Evolutionary conservation across 2,113 vertebrate species (phyloP).

Genomic region (Turnix velox): DNA sequence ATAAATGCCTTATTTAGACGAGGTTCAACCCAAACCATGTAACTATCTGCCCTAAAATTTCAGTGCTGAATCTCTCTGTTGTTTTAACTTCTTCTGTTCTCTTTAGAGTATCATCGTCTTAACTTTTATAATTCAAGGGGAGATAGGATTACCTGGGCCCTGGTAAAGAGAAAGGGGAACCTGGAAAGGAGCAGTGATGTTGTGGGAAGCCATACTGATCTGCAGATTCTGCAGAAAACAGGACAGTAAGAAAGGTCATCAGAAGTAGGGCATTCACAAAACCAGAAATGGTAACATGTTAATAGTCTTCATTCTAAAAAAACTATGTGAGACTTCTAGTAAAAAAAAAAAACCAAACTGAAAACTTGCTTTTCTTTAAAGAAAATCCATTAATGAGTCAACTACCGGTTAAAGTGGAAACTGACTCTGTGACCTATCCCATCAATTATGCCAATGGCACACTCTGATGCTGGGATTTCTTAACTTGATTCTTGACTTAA

Average conservation of each 20-base stretch:
- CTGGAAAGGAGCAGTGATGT: background rate
- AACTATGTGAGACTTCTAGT: background rate
- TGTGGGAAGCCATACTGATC: background rate
- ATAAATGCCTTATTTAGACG: fast-evolving
- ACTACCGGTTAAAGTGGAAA: background rate
- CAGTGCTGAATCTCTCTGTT: background rate
- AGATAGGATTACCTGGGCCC: background rate
- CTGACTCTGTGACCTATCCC: background rate
- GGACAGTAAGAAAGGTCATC: background rate
- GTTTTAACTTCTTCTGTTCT: background rate
- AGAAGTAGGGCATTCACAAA: background rate
- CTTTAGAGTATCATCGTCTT: background rate
- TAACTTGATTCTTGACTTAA: conserved; percentile 46
- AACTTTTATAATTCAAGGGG: background rate
- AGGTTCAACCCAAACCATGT: background rate
- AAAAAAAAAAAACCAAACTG: background rate
- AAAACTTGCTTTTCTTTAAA: background rate
- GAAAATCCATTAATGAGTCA: conserved; percentile 15
- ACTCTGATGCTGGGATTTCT: conserved; percentile 10
- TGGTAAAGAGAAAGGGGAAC: background rate
- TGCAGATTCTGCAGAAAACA: background rate
- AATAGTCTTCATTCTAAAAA: background rate
- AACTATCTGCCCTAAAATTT: background rate
- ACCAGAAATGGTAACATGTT: background rate
- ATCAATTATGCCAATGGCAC: conserved; percentile 1